Evolutionary conservation across 2,888 invertebrate species (phyloP), one percentile per base, ranked within the genome.

Genomic region (Perithous albicinctus): DNA sequence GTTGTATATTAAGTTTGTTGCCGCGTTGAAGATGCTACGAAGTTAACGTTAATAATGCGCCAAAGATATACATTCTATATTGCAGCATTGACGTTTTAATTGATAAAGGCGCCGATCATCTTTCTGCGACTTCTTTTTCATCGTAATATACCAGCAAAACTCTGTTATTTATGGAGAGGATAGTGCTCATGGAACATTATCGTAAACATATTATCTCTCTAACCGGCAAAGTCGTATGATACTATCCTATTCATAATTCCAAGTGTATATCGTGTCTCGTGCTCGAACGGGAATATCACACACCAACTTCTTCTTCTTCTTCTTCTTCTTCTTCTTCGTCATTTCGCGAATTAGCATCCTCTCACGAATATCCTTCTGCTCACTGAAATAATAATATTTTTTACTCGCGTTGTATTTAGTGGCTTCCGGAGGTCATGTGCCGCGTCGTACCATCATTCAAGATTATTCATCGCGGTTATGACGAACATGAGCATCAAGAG

Each of bases 321-420:
- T 73, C 20, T 32, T 43, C 38, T 66, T 51, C 6, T 26, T 61
- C 35, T 10, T 51, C 29, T 18, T 41, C 41, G 38, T 23, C 23
- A 18, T 29, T 15, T 12, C 35, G 51, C 43, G 48, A 77, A 80
- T 80, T 77, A 77, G 66, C 80, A 67, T 54, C 66, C 12, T 59
- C 32, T 64, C 35, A 46, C 41, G 29, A 41, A 48, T 64, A 35
- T 76, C 64, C 12, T 43, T 26, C 35, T 10, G 6, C 43, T 38
- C 64, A 15, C 43, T 64, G 18, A 70, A 80, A 80, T 80, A 72
- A 59, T 59, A 72, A n/a, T n/a, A n/a, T n/a, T 70, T 70, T 64
- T 12, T 63, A 29, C 56, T 32, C 41, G 38, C 10, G 54, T 29
- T 15, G 23, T 15, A 43, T 70, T n/a, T 64, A 56, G 56, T 29